Base-by-base conservation (phyloP, 2,797 vertebrate genomes). In the Strix occidentalis region DNA sequence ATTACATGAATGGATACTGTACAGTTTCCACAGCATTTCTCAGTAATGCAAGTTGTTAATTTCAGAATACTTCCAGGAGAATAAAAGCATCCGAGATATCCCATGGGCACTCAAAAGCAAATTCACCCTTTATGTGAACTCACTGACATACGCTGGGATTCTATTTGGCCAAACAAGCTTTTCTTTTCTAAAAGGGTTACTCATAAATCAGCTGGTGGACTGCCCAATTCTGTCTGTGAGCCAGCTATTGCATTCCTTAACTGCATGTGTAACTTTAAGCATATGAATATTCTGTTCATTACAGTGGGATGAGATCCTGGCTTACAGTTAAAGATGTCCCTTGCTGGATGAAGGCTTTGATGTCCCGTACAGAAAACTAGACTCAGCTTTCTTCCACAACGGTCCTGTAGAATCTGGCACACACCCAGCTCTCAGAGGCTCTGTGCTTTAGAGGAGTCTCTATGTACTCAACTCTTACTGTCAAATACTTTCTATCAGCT, bases 121-220 rank as follows among this genome's bases (percentile, higher is more conserved):
- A 33, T 16, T 51, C 35, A 29, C 24, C 35, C 57, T 33, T n/a
- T 5, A 48, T 23, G 28, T 19, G 45, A 80, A 26, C 11, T 45
- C 2, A 0, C 29, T 33, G n/a, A 26, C 3, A 3, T 24, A 56
- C 0, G 7, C 13, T 23, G 25, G 26, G 69, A 20, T 33, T 57
- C 46, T 51, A 2, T 29, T 11, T 60, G 63, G 57, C 51, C n/a
- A 26, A 20, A 24, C 5, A 41, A 33, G 24, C 23, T 41, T 29
- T 41, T 18, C 12, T 53, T 33, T 57, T 28, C 35, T 17, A 21
- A 46, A 51, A 39, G 24, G 17, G 37, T 57, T 31, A 7, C 20
- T 43, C 3, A 0, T 16, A 37, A 33, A 35, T 16, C 41, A 66
- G 53, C 20, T 45, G 29, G 33, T 25, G n/a, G 25, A 33, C 28